phyloP scores from a whole-genome alignment of 2,888 invertebrate genomes.

The Hemaris fuciformis region DNA sequence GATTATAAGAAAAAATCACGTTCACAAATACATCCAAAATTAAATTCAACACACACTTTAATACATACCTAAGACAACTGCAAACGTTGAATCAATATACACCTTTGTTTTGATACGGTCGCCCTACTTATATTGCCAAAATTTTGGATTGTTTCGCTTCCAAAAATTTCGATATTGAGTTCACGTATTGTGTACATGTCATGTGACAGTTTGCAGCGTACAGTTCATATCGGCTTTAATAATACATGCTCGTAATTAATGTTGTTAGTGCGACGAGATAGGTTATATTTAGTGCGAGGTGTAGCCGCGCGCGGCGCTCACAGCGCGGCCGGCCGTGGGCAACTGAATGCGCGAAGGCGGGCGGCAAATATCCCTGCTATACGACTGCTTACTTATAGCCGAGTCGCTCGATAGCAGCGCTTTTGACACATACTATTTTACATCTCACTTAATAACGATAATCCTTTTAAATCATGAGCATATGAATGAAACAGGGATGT shows the following conservation, averaged over 20 bases:
- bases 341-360: slow-evolving; percentile 69
- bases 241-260: slow-evolving; percentile 25
- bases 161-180: slow-evolving; percentile 9
- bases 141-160: slow-evolving; percentile 3
- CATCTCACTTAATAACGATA: not conserved
- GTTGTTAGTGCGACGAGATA: slow-evolving; percentile 48
- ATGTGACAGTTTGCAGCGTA: not conserved
- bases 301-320: slow-evolving; percentile 65
- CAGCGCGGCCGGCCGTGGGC: slow-evolving; percentile 60
- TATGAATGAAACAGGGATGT: too few relatives aligned
- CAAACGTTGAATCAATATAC: slow-evolving; percentile 65
- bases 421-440: too few relatives aligned
- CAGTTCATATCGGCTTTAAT: not conserved
- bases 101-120: slow-evolving; percentile 66
- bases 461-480: too few relatives aligned
- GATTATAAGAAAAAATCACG: too few relatives aligned
- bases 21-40: not conserved
- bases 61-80: slow-evolving; percentile 48
- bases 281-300: slow-evolving; percentile 64
- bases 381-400: not conserved
- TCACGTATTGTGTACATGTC: not conserved
- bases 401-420: not conserved
- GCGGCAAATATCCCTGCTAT: slow-evolving; percentile 34
- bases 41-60: slow-evolving; percentile 16
- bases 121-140: slow-evolving; percentile 26